Conservation (phyloP, 30 jellyfish, hydroid and myxozoan species). For the Hydra vulgaris region DNA sequence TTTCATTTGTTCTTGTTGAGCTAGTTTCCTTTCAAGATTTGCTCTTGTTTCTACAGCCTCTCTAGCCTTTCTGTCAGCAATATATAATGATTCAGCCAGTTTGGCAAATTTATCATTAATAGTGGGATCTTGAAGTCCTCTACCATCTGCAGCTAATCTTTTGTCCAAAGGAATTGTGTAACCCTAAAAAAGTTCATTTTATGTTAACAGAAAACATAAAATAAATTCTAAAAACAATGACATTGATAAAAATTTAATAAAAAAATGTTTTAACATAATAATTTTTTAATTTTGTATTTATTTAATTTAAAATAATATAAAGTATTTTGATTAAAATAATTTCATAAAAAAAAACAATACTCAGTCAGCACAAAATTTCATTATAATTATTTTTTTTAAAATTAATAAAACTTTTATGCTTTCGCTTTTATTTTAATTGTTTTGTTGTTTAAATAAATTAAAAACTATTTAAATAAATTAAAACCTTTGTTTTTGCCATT, state of each 20-base stretch:
- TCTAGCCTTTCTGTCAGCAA: slow-evolving; percentile 99
- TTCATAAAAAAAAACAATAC: too few species aligned
- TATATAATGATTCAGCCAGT: slow-evolving; percentile 97
- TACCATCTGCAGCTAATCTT: slow-evolving; percentile 98
- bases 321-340: too few species aligned
- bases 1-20: slow-evolving; percentile 94
- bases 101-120: slow-evolving; percentile 99
- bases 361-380: too few species aligned
- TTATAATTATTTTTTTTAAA: too few species aligned
- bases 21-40: slow-evolving; percentile 80
- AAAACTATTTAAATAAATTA: too few species aligned
- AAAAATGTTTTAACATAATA: too few species aligned
- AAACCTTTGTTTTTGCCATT: too few species aligned
- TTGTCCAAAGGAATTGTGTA: slow-evolving; percentile 98
- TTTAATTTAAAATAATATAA: too few species aligned
- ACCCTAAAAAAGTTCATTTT: slow-evolving; percentile 50
- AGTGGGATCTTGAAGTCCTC: slow-evolving; percentile 98
- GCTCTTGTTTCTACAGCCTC: slow-evolving; percentile 98
- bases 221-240: not conserved
- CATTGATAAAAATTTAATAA: not conserved
- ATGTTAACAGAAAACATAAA: not conserved
- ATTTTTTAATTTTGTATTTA: too few species aligned
- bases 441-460: too few species aligned
- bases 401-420: too few species aligned
- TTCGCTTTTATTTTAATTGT: too few species aligned